Evolutionary conservation across 2,888 invertebrate species (phyloP), one percentile per base, ranked within the genome.

Genomic region (Teleiodes luculella): DNA sequence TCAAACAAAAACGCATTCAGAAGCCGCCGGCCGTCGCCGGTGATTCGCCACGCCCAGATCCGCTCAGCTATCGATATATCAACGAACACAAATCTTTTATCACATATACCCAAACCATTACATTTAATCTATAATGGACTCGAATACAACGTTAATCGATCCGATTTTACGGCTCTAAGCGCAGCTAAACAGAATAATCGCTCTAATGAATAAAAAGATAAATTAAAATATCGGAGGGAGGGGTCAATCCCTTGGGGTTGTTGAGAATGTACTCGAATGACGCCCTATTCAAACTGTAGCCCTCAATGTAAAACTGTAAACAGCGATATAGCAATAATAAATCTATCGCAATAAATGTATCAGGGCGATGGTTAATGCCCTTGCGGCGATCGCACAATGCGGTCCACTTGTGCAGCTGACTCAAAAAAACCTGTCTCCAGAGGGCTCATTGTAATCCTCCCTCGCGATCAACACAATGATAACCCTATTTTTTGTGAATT

Each of bases 351-450:
- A 59, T 66, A 69, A 68, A 59, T 58, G 56, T 58, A 57, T 63
- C 70, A 41, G 54, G 43, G 53, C 57, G 58, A 61, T 59, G 63
- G 60, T 74, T 80, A 80, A 83, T 82, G 79, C 71, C 68, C 74
- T 80, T 73, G 72, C 66, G 55, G 67, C 61, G 57, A 57, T 49
- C 63, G 56, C 66, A 85, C 80, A 85, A 84, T 76, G 60, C 69
- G 61, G 62, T 65, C 69, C 83, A 84, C 87, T 87, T 83, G 86
- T 68, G 80, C 87, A 87, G 88, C 87, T 87, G 88, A 82, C 84
- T 63, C 56, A 61, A 71, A 80, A 81, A 84, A 83, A 76, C 70
- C 67, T 63, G 73, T 64, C 43, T 28, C 63, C 65, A 57, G 62
- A 62, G 63, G 61, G 54, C 14, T 36, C 51, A 53, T 56, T 56